These are phyloP conservation scores for Dipus sagitta DNA, from an alignment of 2,797 vertebrate genomes.

Conservation along the genomic window DNA sequence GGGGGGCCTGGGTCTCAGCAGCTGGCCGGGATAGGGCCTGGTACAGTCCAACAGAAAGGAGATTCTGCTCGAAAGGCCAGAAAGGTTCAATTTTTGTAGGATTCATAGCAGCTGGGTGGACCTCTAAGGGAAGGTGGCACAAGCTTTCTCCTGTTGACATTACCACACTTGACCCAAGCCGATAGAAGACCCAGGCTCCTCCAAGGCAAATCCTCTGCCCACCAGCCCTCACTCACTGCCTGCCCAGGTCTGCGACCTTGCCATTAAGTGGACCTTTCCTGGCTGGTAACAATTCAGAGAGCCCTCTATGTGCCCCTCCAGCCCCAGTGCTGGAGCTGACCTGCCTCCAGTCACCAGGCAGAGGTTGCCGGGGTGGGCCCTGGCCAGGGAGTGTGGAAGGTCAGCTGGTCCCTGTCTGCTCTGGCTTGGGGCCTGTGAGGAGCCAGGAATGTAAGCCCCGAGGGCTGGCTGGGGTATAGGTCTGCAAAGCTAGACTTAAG, in stretches of 20 bases:
- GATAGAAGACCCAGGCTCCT: background rate
- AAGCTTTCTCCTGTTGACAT: background rate
- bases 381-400: background rate
- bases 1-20: background rate
- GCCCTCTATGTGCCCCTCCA: background rate
- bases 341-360: background rate
- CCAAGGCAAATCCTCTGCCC: background rate
- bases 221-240: background rate
- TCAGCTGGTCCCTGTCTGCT: background rate
- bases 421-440: background rate
- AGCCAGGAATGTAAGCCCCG: background rate
- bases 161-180: no score
- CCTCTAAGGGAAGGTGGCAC: background rate
- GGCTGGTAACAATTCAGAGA: background rate
- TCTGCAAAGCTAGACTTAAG: background rate
- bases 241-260: background rate
- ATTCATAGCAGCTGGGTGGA: background rate
- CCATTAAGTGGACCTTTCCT: background rate
- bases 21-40: background rate
- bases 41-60: background rate
- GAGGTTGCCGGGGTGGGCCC: background rate
- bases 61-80: background rate
- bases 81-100: background rate
- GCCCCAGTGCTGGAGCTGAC: background rate
- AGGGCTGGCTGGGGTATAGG: background rate